Conservation (phyloP, 1,140 invertebrate species). For the Drosophila ogumai region DNA sequence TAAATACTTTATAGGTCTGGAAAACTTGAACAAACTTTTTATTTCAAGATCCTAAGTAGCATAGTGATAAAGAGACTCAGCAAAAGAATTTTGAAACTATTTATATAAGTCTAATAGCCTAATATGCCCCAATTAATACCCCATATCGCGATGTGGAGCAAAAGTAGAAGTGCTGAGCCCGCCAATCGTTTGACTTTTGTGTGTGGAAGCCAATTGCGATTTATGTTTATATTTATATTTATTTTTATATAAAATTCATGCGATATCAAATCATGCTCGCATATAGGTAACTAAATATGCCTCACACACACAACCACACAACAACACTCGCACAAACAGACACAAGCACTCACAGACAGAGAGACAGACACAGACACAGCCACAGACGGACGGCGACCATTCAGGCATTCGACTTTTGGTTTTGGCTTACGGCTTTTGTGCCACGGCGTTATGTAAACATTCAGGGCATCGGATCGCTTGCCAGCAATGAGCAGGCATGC, state of each 20-base stretch:
- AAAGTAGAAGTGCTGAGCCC: constrained; percentile 44
- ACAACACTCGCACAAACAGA: neutral
- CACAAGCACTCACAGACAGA: constrained; percentile 3
- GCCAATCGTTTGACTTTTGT: constrained; percentile 61
- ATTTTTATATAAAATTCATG: constrained; percentile 76
- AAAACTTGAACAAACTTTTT: neutral
- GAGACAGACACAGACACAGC: constrained; percentile 24
- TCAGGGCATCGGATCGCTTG: constrained; percentile 64
- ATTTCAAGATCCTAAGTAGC: neutral
- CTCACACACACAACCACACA: constrained; percentile 35
- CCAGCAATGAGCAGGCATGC: constrained; percentile 34
- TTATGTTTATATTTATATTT: constrained; percentile 62
- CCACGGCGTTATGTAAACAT: constrained; percentile 79
- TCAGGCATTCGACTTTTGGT: constrained; percentile 79
- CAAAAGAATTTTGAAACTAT: neutral
- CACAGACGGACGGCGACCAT: constrained; percentile 54
- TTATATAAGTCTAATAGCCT: neutral
- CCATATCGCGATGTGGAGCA: neutral
- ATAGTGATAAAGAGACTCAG: neutral
- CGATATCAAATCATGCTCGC: constrained; percentile 71
- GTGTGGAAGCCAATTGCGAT: constrained; percentile 75
- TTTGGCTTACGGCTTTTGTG: constrained; percentile 68
- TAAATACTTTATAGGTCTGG: neutral
- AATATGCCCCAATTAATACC: neutral
- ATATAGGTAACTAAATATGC: constrained; percentile 81